phyloP scores from a whole-genome alignment of 2,113 vertebrate genomes.

The Strix aluco region DNA sequence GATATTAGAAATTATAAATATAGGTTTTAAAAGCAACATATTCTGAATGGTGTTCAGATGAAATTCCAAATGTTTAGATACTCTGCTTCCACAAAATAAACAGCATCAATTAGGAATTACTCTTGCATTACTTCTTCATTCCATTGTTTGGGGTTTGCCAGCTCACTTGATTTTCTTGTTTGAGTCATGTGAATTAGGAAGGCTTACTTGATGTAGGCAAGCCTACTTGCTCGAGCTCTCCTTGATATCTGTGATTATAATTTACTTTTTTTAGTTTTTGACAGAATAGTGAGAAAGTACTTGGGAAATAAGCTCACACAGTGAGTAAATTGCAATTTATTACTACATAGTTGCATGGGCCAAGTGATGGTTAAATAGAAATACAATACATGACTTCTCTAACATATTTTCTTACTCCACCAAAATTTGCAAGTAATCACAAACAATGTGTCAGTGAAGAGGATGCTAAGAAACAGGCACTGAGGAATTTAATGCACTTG shows the following conservation, averaged over 20 bases:
- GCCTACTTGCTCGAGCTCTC: not conserved
- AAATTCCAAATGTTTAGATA: constrained; percentile 14
- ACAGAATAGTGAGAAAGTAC: not conserved
- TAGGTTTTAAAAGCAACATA: not conserved
- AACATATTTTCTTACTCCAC: not conserved
- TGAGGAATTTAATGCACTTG: not conserved
- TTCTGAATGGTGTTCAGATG: not conserved
- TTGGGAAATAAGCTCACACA: not conserved
- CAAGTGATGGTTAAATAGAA: not conserved
- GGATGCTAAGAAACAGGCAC: not conserved
- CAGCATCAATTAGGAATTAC: constrained; percentile 24
- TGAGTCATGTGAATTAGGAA: constrained; percentile 17
- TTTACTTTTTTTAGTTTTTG: not conserved
- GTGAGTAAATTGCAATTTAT: not conserved
- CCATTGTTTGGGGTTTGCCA: constrained; percentile 30
- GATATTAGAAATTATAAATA: not conserved
- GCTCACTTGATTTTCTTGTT: constrained; percentile 55
- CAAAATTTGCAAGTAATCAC: not conserved
- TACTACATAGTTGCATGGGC: not conserved
- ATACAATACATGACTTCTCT: not conserved
- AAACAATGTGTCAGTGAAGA: not conserved
- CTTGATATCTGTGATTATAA: not conserved
- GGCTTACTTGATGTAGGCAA: not conserved
- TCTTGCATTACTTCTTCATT: constrained; percentile 55
- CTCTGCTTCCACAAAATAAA: not conserved